These are phyloP conservation scores for Jacana jacana DNA, from an alignment of 2,113 vertebrate genomes.

Conservation along the genomic window DNA sequence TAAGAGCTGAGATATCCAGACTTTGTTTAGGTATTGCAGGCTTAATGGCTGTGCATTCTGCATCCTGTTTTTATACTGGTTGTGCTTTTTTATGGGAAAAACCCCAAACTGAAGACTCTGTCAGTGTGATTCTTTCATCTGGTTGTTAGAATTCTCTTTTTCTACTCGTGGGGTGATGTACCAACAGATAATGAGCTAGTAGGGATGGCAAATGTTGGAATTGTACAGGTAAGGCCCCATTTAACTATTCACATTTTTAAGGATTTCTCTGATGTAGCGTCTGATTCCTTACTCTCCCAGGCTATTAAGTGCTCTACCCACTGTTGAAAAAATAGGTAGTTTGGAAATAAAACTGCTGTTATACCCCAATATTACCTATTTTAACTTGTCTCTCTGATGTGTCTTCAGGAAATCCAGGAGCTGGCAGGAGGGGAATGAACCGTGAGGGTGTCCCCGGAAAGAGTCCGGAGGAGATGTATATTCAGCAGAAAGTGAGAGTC, in stretches of 20 bases:
- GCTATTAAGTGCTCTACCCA: not conserved
- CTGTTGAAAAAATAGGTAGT: not conserved
- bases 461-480: constrained; percentile 98
- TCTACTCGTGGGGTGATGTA: not conserved
- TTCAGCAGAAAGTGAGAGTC: constrained; percentile 98
- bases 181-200: not conserved
- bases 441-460: constrained; percentile 96
- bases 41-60: not conserved
- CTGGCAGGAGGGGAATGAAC: constrained; percentile 96
- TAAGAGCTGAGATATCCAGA: not conserved
- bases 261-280: not conserved
- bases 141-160: not conserved
- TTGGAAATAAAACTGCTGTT: not conserved
- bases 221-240: not conserved
- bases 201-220: not conserved
- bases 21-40: not conserved
- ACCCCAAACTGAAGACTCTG: not conserved
- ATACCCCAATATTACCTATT: not conserved
- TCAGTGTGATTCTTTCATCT: constrained; percentile 24
- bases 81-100: not conserved
- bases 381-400: not conserved
- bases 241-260: not conserved
- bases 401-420: constrained; percentile 79
- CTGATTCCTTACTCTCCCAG: not conserved
- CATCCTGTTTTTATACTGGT: not conserved